Percentiles rank a stretch among this genome's conserved stretches.
Conservation (phyloP, 2,888 invertebrate species). For the Macroteleia sp. region DNA sequence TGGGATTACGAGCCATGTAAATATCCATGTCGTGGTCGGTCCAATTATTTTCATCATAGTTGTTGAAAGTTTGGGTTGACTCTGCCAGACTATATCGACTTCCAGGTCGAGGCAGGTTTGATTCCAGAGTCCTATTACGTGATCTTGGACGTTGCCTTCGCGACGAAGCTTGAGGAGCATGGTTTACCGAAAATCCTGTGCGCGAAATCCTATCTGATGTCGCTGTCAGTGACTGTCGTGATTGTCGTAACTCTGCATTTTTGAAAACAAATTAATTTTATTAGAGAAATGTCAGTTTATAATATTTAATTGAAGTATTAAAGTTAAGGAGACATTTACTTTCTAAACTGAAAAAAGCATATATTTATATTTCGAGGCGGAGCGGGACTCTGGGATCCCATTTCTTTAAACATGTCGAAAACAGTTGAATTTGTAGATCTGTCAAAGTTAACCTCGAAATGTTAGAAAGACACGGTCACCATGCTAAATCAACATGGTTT, state of each 20-base stretch:
- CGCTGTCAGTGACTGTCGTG: conserved; percentile 92
- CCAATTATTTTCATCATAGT: conserved; percentile 96
- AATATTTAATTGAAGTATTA: no score
- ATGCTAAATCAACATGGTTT: no score
- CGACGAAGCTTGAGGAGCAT: conserved; percentile 85
- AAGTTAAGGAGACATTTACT: no score
- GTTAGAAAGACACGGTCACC: no score
- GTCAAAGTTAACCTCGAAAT: no score
- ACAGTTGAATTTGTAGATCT: no score
- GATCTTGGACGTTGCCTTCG: conserved; percentile 91
- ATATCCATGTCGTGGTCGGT: conserved; percentile 98
- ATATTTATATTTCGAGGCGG: no score
- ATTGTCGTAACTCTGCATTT: conserved; percentile 93
- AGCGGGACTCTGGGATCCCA: no score
- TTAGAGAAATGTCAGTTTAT: no score
- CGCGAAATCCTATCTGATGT: conserved; percentile 92
- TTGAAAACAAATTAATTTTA: no score
- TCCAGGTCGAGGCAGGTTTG: conserved; percentile 87
- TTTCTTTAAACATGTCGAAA: no score
- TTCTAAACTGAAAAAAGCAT: no score
- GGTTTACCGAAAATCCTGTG: conserved; percentile 88
- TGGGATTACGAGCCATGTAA: conserved; percentile 96
- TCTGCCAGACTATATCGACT: conserved; percentile 92
- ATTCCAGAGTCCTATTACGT: conserved; percentile 88
- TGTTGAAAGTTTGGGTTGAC: conserved; percentile 91